These are phyloP conservation scores for Diarsia mendica DNA, from an alignment of 2,888 invertebrate species.

Conservation along the genomic window DNA sequence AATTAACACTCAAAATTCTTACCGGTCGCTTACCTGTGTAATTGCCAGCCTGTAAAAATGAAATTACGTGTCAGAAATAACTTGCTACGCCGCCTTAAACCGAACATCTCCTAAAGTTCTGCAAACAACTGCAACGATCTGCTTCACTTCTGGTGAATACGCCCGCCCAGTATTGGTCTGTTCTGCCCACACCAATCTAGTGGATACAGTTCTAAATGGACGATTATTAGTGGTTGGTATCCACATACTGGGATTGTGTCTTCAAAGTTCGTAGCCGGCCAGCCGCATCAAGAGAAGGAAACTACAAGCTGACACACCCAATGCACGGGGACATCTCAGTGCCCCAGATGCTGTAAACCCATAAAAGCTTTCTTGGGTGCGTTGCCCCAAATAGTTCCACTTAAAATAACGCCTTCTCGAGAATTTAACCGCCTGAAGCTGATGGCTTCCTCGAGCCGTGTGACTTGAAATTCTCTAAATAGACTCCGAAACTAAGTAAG, in stretches of 20 bases:
- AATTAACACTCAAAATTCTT: no score
- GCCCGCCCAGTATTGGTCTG: background rate
- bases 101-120: background rate
- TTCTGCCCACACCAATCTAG: no score
- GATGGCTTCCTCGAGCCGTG: no score
- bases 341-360: background rate
- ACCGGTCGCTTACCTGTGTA: no score
- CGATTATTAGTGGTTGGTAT: no score
- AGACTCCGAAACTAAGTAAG: no score
- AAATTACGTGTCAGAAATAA: no score
- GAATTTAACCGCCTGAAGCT: no score
- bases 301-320: background rate
- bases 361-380: background rate
- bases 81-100: background rate
- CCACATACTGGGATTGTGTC: background rate
- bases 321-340: no score
- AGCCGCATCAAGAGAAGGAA: background rate
- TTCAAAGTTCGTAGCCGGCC: background rate
- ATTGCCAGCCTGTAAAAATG: no score
- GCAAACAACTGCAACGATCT: background rate
- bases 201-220: no score
- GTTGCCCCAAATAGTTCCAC: background rate
- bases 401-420: background rate
- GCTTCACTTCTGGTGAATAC: background rate
- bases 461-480: no score